Evolutionary conservation across 2,797 vertebrate species (phyloP).

Genomic region (Cirrhinus molitorella): DNA sequence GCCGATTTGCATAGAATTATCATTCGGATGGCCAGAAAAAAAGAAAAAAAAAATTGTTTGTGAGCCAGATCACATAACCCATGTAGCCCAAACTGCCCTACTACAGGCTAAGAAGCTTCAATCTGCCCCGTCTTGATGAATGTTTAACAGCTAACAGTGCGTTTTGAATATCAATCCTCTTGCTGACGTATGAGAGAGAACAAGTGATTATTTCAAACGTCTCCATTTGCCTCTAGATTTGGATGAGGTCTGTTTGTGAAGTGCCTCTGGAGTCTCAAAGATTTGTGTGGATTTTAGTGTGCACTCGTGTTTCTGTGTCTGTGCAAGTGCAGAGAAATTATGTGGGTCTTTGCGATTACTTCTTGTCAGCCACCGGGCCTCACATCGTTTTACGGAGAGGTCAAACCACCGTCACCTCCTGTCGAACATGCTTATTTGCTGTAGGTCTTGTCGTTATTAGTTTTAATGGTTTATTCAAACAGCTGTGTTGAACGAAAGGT

Average conservation of each 20-base stretch:
- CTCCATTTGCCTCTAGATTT: neutral
- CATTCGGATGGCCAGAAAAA: neutral
- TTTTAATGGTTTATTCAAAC: conserved; percentile 44
- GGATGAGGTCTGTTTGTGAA: neutral
- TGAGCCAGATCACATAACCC: neutral
- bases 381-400: neutral
- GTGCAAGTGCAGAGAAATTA: neutral
- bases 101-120: conserved; percentile 9
- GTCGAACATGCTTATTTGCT: conserved; percentile 22
- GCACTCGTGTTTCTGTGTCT: neutral
- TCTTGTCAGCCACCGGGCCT: neutral
- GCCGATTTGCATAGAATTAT: neutral
- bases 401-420: conserved; percentile 18
- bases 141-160: conserved; percentile 5
- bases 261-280: neutral
- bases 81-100: neutral
- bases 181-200: neutral
- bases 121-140: neutral
- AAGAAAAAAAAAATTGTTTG: neutral
- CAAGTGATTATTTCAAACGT: conserved; percentile 21
- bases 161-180: conserved; percentile 1
- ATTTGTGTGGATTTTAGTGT: conserved; percentile 9
- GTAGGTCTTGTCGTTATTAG: conserved; percentile 37
- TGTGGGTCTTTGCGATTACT: neutral
- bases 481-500: conserved; percentile 18